Percentiles rank a stretch among this genome's conserved stretches.
Evolutionary conservation across 2,888 invertebrate species (phyloP).

Genomic region (Colletes collaris): DNA sequence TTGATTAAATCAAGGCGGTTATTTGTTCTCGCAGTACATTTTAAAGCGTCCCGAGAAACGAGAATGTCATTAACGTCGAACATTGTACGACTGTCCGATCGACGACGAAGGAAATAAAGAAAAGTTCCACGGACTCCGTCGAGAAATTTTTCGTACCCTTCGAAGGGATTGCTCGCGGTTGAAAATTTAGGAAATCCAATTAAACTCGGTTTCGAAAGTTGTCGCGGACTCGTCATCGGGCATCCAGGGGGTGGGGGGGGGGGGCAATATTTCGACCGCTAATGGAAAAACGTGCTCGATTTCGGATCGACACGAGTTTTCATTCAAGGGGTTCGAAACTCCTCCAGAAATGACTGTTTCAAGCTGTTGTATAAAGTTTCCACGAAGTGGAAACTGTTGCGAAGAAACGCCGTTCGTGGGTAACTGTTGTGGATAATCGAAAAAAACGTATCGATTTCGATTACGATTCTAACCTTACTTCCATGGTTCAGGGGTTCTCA

Average conservation of each 20-base stretch:
- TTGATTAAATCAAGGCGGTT: neutral
- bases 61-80: neutral
- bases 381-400: too few relatives aligned
- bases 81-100: neutral
- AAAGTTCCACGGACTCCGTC: too few relatives aligned
- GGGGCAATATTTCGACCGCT: slow-evolving; percentile 17
- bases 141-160: neutral
- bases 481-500: too few relatives aligned
- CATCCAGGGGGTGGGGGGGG: neutral
- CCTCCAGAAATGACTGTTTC: neutral
- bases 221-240: slow-evolving; percentile 8
- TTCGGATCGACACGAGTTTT: slow-evolving; percentile 10
- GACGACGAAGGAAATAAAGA: too few relatives aligned
- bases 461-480: too few relatives aligned
- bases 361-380: too few relatives aligned
- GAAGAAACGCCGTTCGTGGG: too few relatives aligned
- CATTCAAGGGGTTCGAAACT: neutral
- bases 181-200: slow-evolving; percentile 35
- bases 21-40: neutral
- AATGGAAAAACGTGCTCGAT: slow-evolving; percentile 25
- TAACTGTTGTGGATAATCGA: too few relatives aligned
- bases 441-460: too few relatives aligned
- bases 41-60: neutral
- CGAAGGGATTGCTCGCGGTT: neutral
- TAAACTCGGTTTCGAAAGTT: slow-evolving; percentile 2